phyloP scores from a whole-genome alignment of 1,140 invertebrate species.

The Drosophila parabipectinata region DNA sequence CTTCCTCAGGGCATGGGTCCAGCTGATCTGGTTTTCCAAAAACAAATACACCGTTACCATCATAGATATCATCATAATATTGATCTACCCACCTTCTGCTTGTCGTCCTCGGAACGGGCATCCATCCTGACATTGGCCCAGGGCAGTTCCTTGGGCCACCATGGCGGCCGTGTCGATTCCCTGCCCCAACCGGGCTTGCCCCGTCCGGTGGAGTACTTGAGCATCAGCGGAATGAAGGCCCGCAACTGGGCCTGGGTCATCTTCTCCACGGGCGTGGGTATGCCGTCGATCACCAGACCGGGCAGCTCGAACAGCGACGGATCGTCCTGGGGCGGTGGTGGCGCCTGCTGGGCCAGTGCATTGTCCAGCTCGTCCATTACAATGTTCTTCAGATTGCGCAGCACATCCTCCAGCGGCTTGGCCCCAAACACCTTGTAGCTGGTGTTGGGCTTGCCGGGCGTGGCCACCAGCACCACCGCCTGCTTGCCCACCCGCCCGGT shows the following conservation, averaged over 20 bases:
- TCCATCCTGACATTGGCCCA: constrained; percentile 99
- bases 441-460: constrained; percentile 97
- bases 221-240: constrained; percentile 98
- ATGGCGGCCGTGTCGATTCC: constrained; percentile 96
- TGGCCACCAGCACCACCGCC: constrained; percentile 97
- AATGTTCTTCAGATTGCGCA: constrained; percentile 94
- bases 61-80: constrained; percentile 15
- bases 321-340: constrained; percentile 95
- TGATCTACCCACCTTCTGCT: constrained; percentile 92
- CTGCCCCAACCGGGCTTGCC: constrained; percentile 99
- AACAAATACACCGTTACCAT: constrained; percentile 7
- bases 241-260: constrained; percentile 99
- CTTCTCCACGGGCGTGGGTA: constrained; percentile 98
- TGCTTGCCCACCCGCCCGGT: constrained; percentile 98
- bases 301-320: constrained; percentile 97
- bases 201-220: constrained; percentile 97
- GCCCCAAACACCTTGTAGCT: constrained; percentile 98
- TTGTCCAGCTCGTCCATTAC: constrained; percentile 98
- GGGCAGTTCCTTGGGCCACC: constrained; percentile 98
- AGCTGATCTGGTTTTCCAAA: constrained; percentile 91
- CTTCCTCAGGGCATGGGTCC: constrained; percentile 98
- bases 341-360: constrained; percentile 96
- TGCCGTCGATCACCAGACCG: constrained; percentile 97
- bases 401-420: constrained; percentile 98
- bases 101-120: constrained; percentile 97